Conservation (phyloP, 2,797 vertebrate species). For the Glyptemys insculpta region DNA sequence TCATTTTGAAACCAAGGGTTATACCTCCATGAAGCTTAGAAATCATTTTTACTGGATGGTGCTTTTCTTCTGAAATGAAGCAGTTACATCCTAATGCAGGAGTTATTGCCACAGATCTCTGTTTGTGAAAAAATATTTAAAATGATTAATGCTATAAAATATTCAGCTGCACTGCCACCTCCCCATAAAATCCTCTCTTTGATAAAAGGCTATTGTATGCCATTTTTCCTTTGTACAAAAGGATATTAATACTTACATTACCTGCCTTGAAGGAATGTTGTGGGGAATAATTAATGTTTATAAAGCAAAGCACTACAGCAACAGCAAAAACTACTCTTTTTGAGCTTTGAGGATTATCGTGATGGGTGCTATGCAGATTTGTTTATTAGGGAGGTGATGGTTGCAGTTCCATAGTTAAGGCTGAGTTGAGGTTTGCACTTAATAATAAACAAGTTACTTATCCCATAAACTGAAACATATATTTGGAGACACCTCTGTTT, state of each 20-base stretch:
- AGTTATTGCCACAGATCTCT: slow-evolving; percentile 35
- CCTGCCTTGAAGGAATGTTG: neutral
- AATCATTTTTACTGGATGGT: slow-evolving; percentile 29
- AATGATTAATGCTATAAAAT: slow-evolving; percentile 42
- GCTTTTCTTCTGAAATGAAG: slow-evolving; percentile 12
- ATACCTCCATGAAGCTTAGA: neutral
- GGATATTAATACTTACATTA: slow-evolving; percentile 45
- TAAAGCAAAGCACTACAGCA: slow-evolving; percentile 19
- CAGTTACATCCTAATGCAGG: slow-evolving; percentile 1
- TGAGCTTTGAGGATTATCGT: neutral
- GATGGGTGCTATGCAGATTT: neutral
- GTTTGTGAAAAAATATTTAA: slow-evolving; percentile 57
- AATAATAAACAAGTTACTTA: neutral
- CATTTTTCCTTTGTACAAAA: slow-evolving; percentile 35
- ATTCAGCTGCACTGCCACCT: slow-evolving; percentile 32
- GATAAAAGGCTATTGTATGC: slow-evolving; percentile 31
- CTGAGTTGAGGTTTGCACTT: slow-evolving; percentile 5
- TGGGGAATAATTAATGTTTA: slow-evolving; percentile 16
- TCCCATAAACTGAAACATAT: neutral
- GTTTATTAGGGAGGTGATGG: slow-evolving; percentile 5
- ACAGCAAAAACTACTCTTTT: neutral
- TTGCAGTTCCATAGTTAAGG: slow-evolving; percentile 22
- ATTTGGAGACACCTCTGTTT: neutral
- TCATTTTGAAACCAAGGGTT: slow-evolving; percentile 52
- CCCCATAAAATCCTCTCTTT: slow-evolving; percentile 37